Percentiles rank a stretch among this genome's conserved stretches.
These are phyloP conservation scores for Nemotelus pantherinus DNA, from an alignment of 2,888 invertebrate species.

Conservation along the genomic window DNA sequence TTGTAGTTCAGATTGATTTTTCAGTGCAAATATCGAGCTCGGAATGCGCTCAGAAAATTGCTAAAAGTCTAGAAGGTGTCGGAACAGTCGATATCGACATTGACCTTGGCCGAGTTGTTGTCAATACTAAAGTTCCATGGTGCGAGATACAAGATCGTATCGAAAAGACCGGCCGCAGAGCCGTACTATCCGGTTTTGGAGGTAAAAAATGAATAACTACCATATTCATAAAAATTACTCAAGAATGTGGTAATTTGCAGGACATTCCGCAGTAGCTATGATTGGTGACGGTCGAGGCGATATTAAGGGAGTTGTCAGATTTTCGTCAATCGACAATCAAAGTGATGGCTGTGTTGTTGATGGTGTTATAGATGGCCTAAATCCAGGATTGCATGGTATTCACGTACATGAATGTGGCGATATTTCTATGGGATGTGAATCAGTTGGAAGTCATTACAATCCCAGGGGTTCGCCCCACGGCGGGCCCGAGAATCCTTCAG, in stretches of 20 bases:
- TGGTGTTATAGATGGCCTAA: constrained; percentile 84
- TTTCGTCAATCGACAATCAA: constrained; percentile 65
- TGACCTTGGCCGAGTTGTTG: constrained; percentile 58
- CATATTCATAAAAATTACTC: too few species aligned
- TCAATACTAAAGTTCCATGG: constrained; percentile 62
- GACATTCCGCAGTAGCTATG: constrained; percentile 77
- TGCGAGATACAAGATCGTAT: constrained; percentile 65
- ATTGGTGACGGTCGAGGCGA: constrained; percentile 66
- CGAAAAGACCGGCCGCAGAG: constrained; percentile 73
- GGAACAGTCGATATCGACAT: constrained; percentile 60
- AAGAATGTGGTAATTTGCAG: constrained; percentile 37
- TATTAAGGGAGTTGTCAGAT: constrained; percentile 80
- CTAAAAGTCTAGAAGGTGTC: constrained; percentile 63
- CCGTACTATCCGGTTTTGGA: constrained; percentile 83
- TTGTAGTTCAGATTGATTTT: constrained; percentile 69
- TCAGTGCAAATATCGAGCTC: constrained; percentile 72
- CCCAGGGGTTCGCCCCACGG: constrained; percentile 67
- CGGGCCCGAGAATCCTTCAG: constrained; percentile 63
- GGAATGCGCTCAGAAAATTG: constrained; percentile 67
- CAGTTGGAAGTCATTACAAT: constrained; percentile 73
- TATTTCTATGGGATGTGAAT: constrained; percentile 70
- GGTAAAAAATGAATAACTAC: constrained; percentile 62
- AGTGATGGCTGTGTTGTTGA: constrained; percentile 76
- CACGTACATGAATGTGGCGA: constrained; percentile 79
- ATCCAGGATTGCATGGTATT: constrained; percentile 67